Evolutionary conservation across 1,140 invertebrate genomes (phyloP).

Genomic region (Zaprionus vittiger): DNA sequence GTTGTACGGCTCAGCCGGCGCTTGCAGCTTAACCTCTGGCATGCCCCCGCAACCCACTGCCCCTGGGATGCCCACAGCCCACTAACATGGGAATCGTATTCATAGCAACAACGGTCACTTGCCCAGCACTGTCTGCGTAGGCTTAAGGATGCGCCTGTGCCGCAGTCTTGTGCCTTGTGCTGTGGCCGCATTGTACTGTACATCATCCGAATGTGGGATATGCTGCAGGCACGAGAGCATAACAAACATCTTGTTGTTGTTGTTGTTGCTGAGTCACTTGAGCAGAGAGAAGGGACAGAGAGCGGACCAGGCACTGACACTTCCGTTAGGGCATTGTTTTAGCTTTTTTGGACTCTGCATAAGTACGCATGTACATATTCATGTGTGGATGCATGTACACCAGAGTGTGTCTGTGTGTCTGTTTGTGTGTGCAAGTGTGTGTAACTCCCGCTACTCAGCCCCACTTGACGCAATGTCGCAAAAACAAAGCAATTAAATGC

Average conservation of each 20-base stretch:
- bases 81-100: slow-evolving; percentile 65
- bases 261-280: slow-evolving; percentile 54
- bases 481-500: slow-evolving; percentile 79
- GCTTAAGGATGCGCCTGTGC: slow-evolving; percentile 33
- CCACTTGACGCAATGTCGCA: slow-evolving; percentile 26
- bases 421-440: background rate
- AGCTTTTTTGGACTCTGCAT: slow-evolving; percentile 34
- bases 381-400: slow-evolving; percentile 9
- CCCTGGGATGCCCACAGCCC: background rate
- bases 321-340: slow-evolving; percentile 76
- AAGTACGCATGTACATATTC: slow-evolving; percentile 10
- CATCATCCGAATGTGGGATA: slow-evolving; percentile 40
- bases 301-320: slow-evolving; percentile 67
- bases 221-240: slow-evolving; percentile 52
- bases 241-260: slow-evolving; percentile 69
- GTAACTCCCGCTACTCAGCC: background rate
- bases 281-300: slow-evolving; percentile 52
- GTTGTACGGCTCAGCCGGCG: slow-evolving; percentile 58
- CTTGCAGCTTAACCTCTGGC: slow-evolving; percentile 31
- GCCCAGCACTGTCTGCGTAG: slow-evolving; percentile 15
- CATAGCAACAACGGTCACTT: slow-evolving; percentile 56
- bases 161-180: background rate
- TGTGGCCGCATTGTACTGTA: slow-evolving; percentile 42
- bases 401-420: background rate
- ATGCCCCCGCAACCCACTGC: background rate